phyloP scores from a whole-genome alignment of 2,888 invertebrate genomes.

The Epirrita christyi region DNA sequence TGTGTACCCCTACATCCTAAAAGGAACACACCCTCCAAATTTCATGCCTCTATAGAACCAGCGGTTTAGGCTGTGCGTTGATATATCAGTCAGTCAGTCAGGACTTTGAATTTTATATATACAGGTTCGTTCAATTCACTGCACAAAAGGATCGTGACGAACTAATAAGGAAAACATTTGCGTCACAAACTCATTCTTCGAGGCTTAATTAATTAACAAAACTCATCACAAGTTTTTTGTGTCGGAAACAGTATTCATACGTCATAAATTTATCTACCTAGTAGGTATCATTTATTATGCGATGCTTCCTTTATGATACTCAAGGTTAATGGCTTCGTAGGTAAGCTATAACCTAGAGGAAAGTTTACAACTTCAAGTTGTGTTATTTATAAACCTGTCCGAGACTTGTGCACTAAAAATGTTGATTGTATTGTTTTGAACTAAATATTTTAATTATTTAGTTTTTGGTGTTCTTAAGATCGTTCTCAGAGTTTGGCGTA shows the following conservation, averaged over 20 bases:
- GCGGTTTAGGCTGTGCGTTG: too few relatives aligned
- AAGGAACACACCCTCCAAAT: too few relatives aligned
- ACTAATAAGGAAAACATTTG: neutral
- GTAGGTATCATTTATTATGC: neutral
- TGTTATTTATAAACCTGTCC: constrained; percentile 1
- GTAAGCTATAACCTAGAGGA: neutral
- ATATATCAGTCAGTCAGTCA: too few relatives aligned
- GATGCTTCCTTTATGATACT: neutral
- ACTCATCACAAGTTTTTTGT: constrained; percentile 1
- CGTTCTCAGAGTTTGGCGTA: too few relatives aligned
- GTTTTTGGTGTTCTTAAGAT: too few relatives aligned
- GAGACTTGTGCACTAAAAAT: neutral
- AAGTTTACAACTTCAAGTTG: constrained; percentile 4
- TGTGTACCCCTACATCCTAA: too few relatives aligned
- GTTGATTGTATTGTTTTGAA: neutral
- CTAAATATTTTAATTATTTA: too few relatives aligned
- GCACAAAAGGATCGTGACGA: neutral
- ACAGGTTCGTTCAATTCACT: neutral
- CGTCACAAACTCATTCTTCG: neutral
- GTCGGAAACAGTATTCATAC: neutral
- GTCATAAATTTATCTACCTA: neutral
- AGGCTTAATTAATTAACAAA: neutral
- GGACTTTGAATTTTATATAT: too few relatives aligned
- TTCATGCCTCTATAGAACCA: too few relatives aligned
- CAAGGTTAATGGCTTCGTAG: constrained; percentile 1